Evolutionary conservation across 2,113 vertebrate species (phyloP).

Genomic region (Xerus inauris): DNA sequence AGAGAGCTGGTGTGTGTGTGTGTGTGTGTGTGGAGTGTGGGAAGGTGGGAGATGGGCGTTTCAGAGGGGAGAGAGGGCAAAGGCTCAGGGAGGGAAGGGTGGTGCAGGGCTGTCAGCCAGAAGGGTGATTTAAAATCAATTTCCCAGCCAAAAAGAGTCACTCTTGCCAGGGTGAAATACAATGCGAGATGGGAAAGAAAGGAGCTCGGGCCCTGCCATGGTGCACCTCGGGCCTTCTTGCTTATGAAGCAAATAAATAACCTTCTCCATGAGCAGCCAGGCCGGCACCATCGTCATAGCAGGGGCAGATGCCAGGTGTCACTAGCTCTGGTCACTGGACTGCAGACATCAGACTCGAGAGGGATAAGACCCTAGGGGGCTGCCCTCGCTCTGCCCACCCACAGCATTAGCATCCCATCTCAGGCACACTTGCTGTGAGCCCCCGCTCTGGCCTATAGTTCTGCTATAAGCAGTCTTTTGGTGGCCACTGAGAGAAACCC

Average conservation of each 20-base stretch:
- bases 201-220: neutral
- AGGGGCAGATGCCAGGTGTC: neutral
- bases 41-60: too few species aligned
- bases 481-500: constrained; percentile 18
- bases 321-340: neutral
- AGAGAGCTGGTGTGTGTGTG: neutral
- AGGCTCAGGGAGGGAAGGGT: neutral
- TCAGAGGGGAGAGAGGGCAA: too few species aligned
- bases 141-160: constrained; percentile 73
- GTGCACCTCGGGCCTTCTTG: neutral
- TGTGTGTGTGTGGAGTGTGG: neutral
- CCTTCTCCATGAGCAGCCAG: neutral
- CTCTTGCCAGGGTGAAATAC: constrained; percentile 67
- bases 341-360: neutral
- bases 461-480: neutral
- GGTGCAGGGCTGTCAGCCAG: neutral
- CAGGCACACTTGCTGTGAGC: neutral
- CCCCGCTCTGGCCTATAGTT: neutral
- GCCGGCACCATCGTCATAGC: neutral
- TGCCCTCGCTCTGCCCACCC: neutral
- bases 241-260: constrained; percentile 76
- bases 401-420: neutral
- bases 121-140: constrained; percentile 75
- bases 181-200: constrained; percentile 53
- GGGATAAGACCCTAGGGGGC: neutral